phyloP scores from a whole-genome alignment of 2,113 vertebrate genomes.

The Neogale vison region DNA sequence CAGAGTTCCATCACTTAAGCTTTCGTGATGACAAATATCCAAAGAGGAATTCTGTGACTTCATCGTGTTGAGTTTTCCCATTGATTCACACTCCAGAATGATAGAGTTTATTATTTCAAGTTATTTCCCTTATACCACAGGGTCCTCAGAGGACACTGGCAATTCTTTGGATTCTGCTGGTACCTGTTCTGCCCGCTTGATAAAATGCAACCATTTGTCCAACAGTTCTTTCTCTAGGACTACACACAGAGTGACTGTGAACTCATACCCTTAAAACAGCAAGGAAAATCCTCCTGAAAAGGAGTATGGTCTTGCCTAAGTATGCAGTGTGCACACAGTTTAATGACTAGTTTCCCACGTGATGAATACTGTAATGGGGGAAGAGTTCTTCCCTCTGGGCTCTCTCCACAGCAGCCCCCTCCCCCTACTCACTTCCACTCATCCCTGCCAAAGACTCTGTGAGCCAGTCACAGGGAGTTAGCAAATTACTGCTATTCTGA shows the following conservation, averaged over 20 bases:
- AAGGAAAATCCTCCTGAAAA: constrained; percentile 45
- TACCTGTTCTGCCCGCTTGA: constrained; percentile 64
- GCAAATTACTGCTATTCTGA: constrained; percentile 26
- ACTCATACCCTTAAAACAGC: background rate
- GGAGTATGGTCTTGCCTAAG: constrained; percentile 21
- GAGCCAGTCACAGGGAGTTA: background rate
- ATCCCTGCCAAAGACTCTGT: constrained; percentile 33
- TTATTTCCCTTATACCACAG: constrained; percentile 67
- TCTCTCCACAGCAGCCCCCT: background rate
- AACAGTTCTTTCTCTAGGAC: constrained; percentile 6
- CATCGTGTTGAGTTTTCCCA: background rate
- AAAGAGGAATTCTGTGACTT: background rate
- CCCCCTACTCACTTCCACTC: background rate
- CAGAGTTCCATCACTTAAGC: background rate
- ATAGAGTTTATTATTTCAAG: constrained; percentile 67
- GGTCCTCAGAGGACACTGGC: constrained; percentile 56
- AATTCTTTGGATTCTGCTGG: constrained; percentile 38
- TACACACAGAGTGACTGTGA: constrained; percentile 42
- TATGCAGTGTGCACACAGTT: background rate
- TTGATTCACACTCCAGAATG: background rate
- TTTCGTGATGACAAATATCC: background rate
- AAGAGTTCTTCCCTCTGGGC: background rate
- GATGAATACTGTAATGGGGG: background rate
- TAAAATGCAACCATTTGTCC: constrained; percentile 43
- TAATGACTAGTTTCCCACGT: background rate